Conservation (phyloP, 1,140 invertebrate genomes). For the Pinna nobilis region DNA sequence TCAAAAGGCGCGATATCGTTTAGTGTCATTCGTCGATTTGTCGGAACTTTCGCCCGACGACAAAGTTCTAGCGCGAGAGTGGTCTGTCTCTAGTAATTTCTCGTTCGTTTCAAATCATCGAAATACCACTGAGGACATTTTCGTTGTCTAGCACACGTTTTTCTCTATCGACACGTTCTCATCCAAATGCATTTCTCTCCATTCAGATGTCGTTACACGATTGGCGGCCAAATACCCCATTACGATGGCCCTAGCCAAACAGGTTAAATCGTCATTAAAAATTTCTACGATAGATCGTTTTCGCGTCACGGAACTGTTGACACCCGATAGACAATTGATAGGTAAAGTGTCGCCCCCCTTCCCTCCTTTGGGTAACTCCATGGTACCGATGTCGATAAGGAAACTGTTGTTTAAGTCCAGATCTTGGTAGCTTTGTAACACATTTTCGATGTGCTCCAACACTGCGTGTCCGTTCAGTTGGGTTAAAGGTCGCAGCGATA, state of each 20-base stretch:
- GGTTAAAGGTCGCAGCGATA: neutral
- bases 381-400: neutral
- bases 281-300: constrained; percentile 22
- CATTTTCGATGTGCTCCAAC: constrained; percentile 7
- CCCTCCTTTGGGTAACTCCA: constrained; percentile 13
- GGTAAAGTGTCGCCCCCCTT: neutral
- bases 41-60: neutral
- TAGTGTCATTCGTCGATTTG: neutral
- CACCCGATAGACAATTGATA: neutral
- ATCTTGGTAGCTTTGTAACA: constrained; percentile 9
- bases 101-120: neutral
- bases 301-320: neutral
- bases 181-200: neutral
- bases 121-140: constrained; percentile 12
- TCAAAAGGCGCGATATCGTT: constrained; percentile 1
- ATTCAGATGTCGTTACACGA: neutral
- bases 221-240: neutral
- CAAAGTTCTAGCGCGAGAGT: neutral
- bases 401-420: neutral
- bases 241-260: constrained; percentile 8
- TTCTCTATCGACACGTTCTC: neutral
- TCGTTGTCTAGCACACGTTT: neutral
- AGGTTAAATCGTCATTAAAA: constrained; percentile 2
- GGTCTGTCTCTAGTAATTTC: neutral
- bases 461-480: neutral